Evolutionary conservation across 2,888 invertebrate species (phyloP), one percentile per base, ranked within the genome.

Genomic region (Drosophila prostipennis): DNA sequence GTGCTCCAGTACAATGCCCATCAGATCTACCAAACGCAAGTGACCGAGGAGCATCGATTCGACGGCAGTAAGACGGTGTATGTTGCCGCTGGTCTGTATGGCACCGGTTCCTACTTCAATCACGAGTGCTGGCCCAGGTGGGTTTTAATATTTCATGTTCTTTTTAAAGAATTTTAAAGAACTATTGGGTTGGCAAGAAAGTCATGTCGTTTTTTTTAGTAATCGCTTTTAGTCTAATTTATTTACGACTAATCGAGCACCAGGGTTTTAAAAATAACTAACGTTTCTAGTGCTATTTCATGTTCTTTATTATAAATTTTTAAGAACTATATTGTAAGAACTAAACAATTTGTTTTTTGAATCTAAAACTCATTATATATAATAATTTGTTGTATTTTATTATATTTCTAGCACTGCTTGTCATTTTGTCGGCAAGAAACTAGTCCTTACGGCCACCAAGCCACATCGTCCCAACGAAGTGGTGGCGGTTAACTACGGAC

Each of bases 401-500:
- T 7, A 16, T 16, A 3, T 2, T 11, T 54, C 6, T 11, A 94
- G 95, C 8, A 95, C 96, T 0, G 94, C 95, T 77, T 96, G 97
- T 86, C 95, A 95, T 90, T 97, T 96, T 87, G 93, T 94, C 37
- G 96, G 96, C 0, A 94, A 94, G 63, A 94, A 94, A 60, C 94
- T 97, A 53, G 94, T 97, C 0, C 92, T 97, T 1, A 93, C 94
- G 8, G 94, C 96, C 0, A 93, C 93, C 0, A 93, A 95, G 5
- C 95, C 96, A 0, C 91, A 96, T 54, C 88, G 92, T 6, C 91
- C 93, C 0, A 95, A 95, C 0, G 95, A 96, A 43, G 88, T 94
- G n/a, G 93, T 97, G 0, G 94, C 95, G 0, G 97, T 97, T 87
- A 97, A 97, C 92, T 97, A 97, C 90, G 97, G 97, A 0, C 96